A percentile compares a stretch with the other conserved stretches of the same genome.
These are phyloP conservation scores for Bettongia penicillata DNA, from an alignment of 2,113 vertebrate genomes.

Conservation along the genomic window DNA sequence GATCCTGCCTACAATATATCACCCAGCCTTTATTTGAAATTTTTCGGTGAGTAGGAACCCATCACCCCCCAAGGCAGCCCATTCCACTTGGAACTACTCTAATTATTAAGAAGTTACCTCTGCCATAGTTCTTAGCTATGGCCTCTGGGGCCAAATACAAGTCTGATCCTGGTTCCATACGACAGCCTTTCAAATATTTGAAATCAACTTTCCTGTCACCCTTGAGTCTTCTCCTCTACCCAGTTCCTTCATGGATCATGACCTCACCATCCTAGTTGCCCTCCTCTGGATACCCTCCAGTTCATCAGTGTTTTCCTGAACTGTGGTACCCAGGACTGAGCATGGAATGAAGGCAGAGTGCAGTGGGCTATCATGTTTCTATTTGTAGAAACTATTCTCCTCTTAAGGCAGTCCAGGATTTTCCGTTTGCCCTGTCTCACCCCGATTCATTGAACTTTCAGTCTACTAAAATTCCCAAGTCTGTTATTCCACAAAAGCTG, in stretches of 20 bases:
- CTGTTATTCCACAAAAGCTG: neutral
- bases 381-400: neutral
- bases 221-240: neutral
- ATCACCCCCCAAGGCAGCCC: neutral
- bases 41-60: neutral
- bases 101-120: neutral
- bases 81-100: neutral
- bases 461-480: neutral
- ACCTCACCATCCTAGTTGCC: too few species aligned
- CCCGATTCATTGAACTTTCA: neutral
- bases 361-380: neutral
- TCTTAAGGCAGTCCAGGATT: neutral
- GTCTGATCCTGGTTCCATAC: neutral
- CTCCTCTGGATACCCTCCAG: neutral
- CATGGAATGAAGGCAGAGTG: neutral
- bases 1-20: neutral
- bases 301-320: neutral
- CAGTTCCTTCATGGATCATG: neutral
- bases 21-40: neutral
- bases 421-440: neutral
- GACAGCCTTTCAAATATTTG: too few species aligned
- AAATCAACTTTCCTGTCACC: neutral
- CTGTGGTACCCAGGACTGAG: neutral
- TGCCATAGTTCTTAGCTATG: neutral
- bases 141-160: neutral